Conservation (phyloP, 2,888 invertebrate species). For the Nysson spinosus region DNA sequence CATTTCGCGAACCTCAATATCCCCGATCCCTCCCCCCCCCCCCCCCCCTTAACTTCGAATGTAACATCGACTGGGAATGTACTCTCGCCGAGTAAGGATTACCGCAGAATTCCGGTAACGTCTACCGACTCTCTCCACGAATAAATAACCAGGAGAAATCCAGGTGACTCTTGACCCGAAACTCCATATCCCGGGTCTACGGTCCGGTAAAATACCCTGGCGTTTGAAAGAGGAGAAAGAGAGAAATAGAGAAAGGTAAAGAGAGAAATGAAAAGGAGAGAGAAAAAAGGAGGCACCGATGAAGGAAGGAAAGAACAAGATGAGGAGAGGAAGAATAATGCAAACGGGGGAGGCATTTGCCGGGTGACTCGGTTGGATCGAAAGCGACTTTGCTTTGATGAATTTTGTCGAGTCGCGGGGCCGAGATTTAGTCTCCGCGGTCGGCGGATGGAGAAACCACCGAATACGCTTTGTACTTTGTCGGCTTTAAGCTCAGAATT, state of each 20-base stretch:
- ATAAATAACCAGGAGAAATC: slow-evolving; percentile 36
- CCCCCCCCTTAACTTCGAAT: slow-evolving; percentile 8
- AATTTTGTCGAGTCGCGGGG: slow-evolving; percentile 11
- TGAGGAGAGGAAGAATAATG: slow-evolving; percentile 16
- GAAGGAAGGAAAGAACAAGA: slow-evolving; percentile 6
- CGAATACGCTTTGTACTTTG: slow-evolving; percentile 36
- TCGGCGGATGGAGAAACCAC: too few species aligned
- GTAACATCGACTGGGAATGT: too few species aligned
- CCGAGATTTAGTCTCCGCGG: slow-evolving; percentile 12
- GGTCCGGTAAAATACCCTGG: neutral
- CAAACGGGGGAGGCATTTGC: slow-evolving; percentile 28
- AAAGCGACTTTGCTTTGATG: slow-evolving; percentile 30
- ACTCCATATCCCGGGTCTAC: slow-evolving; percentile 10
- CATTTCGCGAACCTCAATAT: too few species aligned
- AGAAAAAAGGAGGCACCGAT: neutral
- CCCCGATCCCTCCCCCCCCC: neutral
- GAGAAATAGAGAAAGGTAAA: neutral
- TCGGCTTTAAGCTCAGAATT: slow-evolving; percentile 21
- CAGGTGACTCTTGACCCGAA: slow-evolving; percentile 32
- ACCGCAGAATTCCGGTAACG: slow-evolving; percentile 25
- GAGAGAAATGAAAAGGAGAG: neutral
- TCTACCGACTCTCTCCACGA: slow-evolving; percentile 28
- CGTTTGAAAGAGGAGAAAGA: neutral
- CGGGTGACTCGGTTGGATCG: slow-evolving; percentile 3
- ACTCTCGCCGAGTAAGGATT: too few species aligned